Evolutionary conservation across 2,797 vertebrate species (phyloP).

Genomic region (Chelmon rostratus): DNA sequence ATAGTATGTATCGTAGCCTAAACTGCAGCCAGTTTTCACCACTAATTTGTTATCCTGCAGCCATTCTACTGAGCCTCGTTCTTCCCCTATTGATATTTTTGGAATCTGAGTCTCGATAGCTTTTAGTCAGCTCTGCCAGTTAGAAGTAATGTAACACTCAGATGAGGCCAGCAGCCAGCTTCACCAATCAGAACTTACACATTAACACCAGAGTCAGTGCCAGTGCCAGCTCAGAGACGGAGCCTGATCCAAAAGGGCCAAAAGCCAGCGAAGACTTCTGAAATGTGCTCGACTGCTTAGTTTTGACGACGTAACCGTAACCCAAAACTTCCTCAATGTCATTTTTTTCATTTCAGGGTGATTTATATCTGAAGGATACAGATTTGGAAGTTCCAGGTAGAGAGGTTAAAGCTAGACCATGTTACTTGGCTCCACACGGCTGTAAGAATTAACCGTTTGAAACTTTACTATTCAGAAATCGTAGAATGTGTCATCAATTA

Average conservation of each 20-base stretch:
- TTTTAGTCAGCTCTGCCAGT: slow-evolving; percentile 19
- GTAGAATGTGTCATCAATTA: not conserved
- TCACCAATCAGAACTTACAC: slow-evolving; percentile 43
- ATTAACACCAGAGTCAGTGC: slow-evolving; percentile 23
- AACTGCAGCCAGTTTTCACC: not conserved
- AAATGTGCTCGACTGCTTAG: slow-evolving; percentile 2
- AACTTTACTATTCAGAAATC: not conserved
- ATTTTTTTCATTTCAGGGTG: not conserved
- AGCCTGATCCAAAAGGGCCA: slow-evolving; percentile 23
- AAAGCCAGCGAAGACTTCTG: slow-evolving; percentile 25
- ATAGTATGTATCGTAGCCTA: not conserved
- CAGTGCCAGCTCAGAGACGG: slow-evolving; percentile 11
- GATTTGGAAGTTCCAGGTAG: not conserved
- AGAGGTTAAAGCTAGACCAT: not conserved
- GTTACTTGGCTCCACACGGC: not conserved
- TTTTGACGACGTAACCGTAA: slow-evolving; percentile 4
- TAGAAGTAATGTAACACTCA: slow-evolving; percentile 34
- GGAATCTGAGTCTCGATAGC: slow-evolving; percentile 22
- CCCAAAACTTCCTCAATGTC: not conserved
- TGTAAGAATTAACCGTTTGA: not conserved
- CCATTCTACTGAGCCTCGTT: slow-evolving; percentile 1
- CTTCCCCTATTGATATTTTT: slow-evolving; percentile 4
- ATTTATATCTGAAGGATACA: not conserved
- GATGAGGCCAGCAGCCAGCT: slow-evolving; percentile 39
- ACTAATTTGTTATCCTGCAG: not conserved